These are phyloP conservation scores for Gadus macrocephalus DNA, from an alignment of 2,113 vertebrate genomes.

Conservation along the genomic window DNA sequence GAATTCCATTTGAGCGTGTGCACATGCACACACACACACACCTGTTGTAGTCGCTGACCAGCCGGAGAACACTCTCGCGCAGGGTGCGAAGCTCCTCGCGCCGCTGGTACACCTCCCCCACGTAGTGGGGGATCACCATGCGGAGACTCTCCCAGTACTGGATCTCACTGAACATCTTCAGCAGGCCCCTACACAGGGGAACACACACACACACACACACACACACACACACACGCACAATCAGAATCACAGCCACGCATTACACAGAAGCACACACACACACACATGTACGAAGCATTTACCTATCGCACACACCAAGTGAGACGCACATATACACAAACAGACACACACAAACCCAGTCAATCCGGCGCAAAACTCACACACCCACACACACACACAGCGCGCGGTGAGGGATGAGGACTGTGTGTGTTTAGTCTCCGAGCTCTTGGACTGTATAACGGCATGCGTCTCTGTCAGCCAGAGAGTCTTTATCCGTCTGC, in stretches of 20 bases:
- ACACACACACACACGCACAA: conserved; percentile 6
- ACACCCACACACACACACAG: conserved; percentile 8
- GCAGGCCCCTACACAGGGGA: conserved; percentile 65
- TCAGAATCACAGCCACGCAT: conserved; percentile 1
- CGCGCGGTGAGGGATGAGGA: not conserved
- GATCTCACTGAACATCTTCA: conserved; percentile 79
- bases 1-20: not conserved
- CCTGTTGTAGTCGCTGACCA: conserved; percentile 83
- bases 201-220: not conserved
- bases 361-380: not conserved
- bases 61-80: conserved; percentile 74
- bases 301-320: not conserved
- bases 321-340: not conserved
- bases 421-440: not conserved
- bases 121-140: conserved; percentile 79
- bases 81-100: conserved; percentile 73
- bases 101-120: conserved; percentile 69
- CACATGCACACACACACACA: conserved; percentile 35
- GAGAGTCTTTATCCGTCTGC: not conserved
- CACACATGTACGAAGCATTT: not conserved
- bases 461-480: not conserved
- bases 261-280: not conserved
- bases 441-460: not conserved
- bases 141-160: conserved; percentile 79
- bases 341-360: not conserved